Evolutionary conservation across 1,140 invertebrate genomes (phyloP).

Genomic region (Zaprionus davidi): DNA sequence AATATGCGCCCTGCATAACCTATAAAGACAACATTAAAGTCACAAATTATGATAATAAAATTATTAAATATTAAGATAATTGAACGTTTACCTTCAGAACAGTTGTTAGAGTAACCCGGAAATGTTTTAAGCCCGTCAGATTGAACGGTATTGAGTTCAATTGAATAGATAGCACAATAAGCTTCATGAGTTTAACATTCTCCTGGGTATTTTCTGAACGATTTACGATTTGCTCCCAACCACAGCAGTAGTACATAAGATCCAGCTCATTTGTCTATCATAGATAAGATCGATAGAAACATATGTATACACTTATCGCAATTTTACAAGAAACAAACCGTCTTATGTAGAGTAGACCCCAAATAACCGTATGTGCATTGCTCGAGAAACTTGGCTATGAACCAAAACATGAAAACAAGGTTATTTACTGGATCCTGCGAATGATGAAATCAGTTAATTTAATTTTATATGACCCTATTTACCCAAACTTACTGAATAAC

Average conservation of each 20-base stretch:
- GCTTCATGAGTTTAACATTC: conserved; percentile 49
- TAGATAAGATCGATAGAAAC: no score
- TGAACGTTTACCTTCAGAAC: conserved; percentile 26
- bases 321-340: neutral
- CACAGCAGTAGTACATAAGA: conserved; percentile 33
- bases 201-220: conserved; percentile 28
- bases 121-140: conserved; percentile 44
- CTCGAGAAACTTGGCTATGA: conserved; percentile 27
- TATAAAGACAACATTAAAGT: neutral
- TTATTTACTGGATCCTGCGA: conserved; percentile 14
- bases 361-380: conserved; percentile 20
- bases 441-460: neutral
- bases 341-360: conserved; percentile 21
- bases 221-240: conserved; percentile 39
- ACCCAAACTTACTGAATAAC: conserved; percentile 24
- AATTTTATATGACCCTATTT: neutral
- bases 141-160: conserved; percentile 43
- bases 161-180: conserved; percentile 35
- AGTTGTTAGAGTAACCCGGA: conserved; percentile 28
- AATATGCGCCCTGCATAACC: conserved; percentile 33
- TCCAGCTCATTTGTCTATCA: conserved; percentile 40
- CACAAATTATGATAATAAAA: neutral
- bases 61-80: neutral
- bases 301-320: no score
- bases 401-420: conserved; percentile 22